phyloP scores from a whole-genome alignment of 2,888 invertebrate species.

The Hemaris fuciformis region DNA sequence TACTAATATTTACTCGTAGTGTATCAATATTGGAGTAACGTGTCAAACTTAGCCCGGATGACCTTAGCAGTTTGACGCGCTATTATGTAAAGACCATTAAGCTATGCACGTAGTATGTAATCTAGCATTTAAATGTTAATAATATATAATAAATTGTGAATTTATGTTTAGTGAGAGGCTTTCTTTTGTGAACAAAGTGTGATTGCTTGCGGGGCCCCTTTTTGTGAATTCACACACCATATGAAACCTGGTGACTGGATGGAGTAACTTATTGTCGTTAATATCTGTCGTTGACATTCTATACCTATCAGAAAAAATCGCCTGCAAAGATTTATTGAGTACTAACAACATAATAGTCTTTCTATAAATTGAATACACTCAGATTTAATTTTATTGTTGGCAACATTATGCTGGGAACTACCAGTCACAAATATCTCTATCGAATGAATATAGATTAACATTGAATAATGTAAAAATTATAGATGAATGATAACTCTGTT shows the following conservation, averaged over 20 bases:
- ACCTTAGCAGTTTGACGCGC: constrained; percentile 23
- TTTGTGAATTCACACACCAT: background rate
- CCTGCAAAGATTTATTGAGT: too few species aligned
- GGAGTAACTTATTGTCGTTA: background rate
- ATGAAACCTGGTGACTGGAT: background rate
- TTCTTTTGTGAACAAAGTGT: constrained; percentile 41
- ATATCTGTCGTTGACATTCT: too few species aligned
- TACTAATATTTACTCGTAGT: constrained; percentile 35
- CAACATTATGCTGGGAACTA: too few species aligned
- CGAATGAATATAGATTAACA: too few species aligned
- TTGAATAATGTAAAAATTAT: too few species aligned
- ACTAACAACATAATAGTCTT: too few species aligned
- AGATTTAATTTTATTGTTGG: too few species aligned
- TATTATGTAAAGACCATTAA: constrained; percentile 53
- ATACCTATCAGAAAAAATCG: too few species aligned
- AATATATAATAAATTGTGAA: constrained; percentile 24
- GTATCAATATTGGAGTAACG: background rate
- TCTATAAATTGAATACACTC: too few species aligned
- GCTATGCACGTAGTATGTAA: constrained; percentile 51
- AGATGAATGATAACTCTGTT: too few species aligned
- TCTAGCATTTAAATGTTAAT: constrained; percentile 57
- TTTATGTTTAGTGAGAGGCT: constrained; percentile 63
- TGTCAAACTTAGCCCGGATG: background rate
- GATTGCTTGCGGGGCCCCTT: constrained; percentile 30
- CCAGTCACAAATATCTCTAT: too few species aligned